Conservation (phyloP, 2,113 vertebrate genomes). For the Ceuthmochares aereus region DNA sequence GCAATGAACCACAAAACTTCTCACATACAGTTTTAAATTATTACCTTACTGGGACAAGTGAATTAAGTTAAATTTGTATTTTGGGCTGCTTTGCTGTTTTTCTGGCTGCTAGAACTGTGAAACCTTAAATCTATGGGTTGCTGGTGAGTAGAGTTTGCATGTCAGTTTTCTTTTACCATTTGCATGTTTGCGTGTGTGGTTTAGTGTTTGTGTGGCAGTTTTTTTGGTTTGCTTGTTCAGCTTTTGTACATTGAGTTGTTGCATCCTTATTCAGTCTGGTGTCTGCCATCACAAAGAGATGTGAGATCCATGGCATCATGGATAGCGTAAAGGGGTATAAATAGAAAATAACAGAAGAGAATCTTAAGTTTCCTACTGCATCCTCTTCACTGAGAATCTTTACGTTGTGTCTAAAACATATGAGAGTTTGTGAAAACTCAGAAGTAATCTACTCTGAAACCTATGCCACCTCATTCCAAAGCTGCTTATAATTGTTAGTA, state of each 20-base stretch:
- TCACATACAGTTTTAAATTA: neutral
- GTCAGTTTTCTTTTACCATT: neutral
- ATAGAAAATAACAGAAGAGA: neutral
- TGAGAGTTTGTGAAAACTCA: neutral
- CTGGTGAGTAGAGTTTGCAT: neutral
- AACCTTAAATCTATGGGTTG: neutral
- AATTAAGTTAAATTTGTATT: neutral
- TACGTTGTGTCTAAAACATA: neutral
- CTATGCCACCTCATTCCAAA: neutral
- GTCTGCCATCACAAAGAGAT: neutral
- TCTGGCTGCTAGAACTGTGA: neutral
- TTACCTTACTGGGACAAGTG: neutral
- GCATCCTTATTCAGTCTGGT: neutral
- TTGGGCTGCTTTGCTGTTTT: neutral
- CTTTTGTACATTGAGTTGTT: neutral
- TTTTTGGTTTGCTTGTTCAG: neutral
- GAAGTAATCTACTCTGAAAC: neutral
- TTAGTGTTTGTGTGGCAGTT: neutral
- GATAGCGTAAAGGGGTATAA: neutral
- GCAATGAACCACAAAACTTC: constrained; percentile 33
- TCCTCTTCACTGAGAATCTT: neutral
- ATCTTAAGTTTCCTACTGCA: accelerated
- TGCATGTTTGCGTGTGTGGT: neutral
- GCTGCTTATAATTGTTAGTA: neutral
- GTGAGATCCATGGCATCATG: neutral